Conservation (phyloP, 2,113 vertebrate species). For the Lanius ludovicianus region DNA sequence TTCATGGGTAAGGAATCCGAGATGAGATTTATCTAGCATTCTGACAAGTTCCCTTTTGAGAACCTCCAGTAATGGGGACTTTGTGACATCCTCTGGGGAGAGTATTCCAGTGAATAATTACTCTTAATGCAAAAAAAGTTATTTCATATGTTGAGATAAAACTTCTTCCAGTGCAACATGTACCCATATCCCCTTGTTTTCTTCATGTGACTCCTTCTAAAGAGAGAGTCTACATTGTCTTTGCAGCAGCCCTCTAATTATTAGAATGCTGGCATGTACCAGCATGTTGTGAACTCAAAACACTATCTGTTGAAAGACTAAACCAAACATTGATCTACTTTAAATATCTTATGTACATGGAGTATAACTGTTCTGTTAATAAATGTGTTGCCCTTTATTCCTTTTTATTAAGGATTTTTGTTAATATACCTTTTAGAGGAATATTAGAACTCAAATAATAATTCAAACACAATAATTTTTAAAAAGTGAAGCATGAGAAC, state of each 20-base stretch:
- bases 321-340: background rate
- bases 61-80: background rate
- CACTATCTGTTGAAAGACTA: background rate
- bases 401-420: background rate
- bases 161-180: background rate
- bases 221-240: background rate
- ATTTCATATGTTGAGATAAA: background rate
- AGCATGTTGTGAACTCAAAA: background rate
- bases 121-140: background rate
- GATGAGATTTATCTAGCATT: background rate
- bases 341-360: background rate
- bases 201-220: background rate
- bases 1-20: background rate
- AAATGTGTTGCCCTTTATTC: background rate
- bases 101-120: background rate
- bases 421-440: background rate
- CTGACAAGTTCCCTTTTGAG: background rate
- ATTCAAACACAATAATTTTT: accelerated
- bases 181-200: accelerated
- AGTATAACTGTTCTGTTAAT: background rate
- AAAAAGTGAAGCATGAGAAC: background rate
- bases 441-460: background rate
- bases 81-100: background rate
- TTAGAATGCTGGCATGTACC: background rate
- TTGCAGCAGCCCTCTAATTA: background rate